phyloP scores from a whole-genome alignment of 2,888 invertebrate species.

The Catocala nupta region DNA sequence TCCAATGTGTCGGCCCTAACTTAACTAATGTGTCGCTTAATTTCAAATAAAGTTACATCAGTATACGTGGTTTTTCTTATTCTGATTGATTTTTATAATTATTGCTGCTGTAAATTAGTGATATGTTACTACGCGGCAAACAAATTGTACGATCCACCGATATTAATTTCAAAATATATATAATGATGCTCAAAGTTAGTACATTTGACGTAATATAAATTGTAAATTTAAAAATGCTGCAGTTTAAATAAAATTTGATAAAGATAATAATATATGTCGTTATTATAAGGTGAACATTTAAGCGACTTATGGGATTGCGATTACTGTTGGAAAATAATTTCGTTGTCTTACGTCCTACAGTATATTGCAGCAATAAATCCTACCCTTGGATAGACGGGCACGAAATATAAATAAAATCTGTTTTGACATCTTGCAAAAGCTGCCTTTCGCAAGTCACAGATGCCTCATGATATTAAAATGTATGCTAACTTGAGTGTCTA shows the following conservation, averaged over 20 bases:
- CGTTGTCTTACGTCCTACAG: conserved; percentile 54
- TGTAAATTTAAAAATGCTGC: too few species aligned
- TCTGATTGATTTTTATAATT: too few species aligned
- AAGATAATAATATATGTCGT: conserved; percentile 23
- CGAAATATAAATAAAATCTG: conserved; percentile 72
- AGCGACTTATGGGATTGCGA: conserved; percentile 50
- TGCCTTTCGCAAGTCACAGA: conserved; percentile 65
- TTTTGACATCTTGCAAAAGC: conserved; percentile 70
- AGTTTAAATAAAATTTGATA: background rate
- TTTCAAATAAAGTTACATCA: too few species aligned
- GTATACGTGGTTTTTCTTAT: too few species aligned
- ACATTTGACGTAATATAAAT: too few species aligned
- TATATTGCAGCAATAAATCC: conserved; percentile 78
- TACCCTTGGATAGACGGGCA: conserved; percentile 57
- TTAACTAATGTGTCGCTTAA: too few species aligned
- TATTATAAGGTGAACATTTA: conserved; percentile 35
- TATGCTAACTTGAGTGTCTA: conserved; percentile 76
- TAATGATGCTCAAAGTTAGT: too few species aligned
- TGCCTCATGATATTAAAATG: conserved; percentile 78
- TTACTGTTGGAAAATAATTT: conserved; percentile 63
- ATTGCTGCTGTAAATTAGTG: too few species aligned
- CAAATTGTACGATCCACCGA: too few species aligned
- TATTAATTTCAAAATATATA: too few species aligned
- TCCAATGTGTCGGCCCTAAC: too few species aligned
- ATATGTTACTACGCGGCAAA: too few species aligned